These are phyloP conservation scores for Girardinichthys multiradiatus DNA, from an alignment of 2,113 vertebrate genomes.

Conservation along the genomic window DNA sequence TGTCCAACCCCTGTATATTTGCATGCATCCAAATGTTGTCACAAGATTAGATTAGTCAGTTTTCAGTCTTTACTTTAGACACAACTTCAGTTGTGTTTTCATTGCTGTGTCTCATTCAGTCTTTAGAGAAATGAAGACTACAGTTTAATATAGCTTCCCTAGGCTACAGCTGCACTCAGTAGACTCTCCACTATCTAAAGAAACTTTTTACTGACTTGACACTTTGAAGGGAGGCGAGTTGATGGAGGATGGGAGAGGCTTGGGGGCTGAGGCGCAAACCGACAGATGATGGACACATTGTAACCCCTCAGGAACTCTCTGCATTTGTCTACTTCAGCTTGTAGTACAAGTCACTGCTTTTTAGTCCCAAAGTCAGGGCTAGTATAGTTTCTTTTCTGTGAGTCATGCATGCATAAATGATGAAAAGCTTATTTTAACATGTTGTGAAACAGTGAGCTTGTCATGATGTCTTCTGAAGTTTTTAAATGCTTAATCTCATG, in stretches of 20 bases:
- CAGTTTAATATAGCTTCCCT: constrained; percentile 42
- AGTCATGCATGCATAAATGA: neutral
- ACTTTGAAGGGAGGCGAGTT: constrained; percentile 64
- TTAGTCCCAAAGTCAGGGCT: constrained; percentile 44
- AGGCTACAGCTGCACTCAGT: constrained; percentile 43
- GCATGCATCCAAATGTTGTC: too few relatives aligned
- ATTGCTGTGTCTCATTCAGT: constrained; percentile 15
- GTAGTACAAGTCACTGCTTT: constrained; percentile 63
- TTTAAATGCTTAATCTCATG: neutral
- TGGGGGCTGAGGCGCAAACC: constrained; percentile 38
- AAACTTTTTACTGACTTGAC: constrained; percentile 69
- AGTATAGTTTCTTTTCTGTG: constrained; percentile 24
- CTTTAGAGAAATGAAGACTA: constrained; percentile 28
- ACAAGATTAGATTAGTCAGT: neutral
- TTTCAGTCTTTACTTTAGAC: neutral
- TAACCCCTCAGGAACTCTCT: constrained; percentile 51
- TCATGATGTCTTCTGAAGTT: neutral
- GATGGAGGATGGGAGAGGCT: constrained; percentile 57
- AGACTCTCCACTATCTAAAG: constrained; percentile 54
- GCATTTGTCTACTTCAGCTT: constrained; percentile 57
- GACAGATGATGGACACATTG: constrained; percentile 67
- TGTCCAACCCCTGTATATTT: too few relatives aligned
- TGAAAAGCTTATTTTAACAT: neutral
- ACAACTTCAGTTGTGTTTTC: constrained; percentile 14
- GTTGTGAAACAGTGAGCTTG: neutral